Evolutionary conservation across 53 echinoderm and acorn worm species (phyloP).

Genomic region (Paelopatides confundens): DNA sequence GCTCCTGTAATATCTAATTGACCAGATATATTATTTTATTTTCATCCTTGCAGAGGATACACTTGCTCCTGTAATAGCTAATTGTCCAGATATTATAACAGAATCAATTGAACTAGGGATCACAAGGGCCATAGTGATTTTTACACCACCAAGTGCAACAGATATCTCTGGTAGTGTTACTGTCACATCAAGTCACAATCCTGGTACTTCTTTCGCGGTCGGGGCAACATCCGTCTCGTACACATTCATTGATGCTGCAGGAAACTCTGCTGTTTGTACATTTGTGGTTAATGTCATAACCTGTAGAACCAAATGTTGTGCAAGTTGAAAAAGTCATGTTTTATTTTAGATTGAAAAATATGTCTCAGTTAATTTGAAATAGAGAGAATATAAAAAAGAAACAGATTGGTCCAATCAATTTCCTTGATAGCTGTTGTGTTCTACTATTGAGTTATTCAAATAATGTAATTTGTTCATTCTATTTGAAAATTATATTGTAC

Average conservation of each 20-base stretch:
- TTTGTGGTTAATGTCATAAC: constrained; percentile 49
- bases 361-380: too few species aligned
- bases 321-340: too few species aligned
- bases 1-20: background rate
- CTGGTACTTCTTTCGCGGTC: constrained; percentile 52
- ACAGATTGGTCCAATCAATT: too few species aligned
- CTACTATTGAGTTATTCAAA: too few species aligned
- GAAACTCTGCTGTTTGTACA: constrained; percentile 58
- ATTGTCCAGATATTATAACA: constrained; percentile 66
- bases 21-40: background rate
- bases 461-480: too few species aligned
- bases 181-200: constrained; percentile 23
- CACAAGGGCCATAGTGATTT: constrained; percentile 25
- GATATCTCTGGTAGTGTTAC: constrained; percentile 70
- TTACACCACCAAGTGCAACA: constrained; percentile 71
- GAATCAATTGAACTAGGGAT: constrained; percentile 66
- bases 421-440: too few species aligned
- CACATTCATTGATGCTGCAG: constrained; percentile 72
- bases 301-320: too few species aligned
- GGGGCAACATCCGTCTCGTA: constrained; percentile 65
- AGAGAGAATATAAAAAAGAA: too few species aligned
- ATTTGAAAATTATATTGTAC: too few species aligned
- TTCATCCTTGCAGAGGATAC: constrained; percentile 44
- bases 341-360: too few species aligned
- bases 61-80: constrained; percentile 56